A percentile compares a stretch with the other conserved stretches of the same genome.
Evolutionary conservation across 2,888 invertebrate species (phyloP).

Genomic region (Eueremaeus valkanovi): DNA sequence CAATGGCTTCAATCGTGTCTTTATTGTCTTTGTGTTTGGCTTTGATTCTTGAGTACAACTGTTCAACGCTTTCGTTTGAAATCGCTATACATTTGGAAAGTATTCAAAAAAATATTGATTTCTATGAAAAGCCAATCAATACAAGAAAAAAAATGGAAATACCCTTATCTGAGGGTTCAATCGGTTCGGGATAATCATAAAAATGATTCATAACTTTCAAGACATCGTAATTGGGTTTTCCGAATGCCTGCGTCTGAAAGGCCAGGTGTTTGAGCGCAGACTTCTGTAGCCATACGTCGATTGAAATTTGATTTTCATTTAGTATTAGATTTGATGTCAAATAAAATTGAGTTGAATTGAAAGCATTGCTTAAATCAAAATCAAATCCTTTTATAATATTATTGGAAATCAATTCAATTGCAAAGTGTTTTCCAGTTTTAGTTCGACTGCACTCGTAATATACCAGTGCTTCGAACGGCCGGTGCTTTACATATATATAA

Average conservation of each 20-base stretch:
- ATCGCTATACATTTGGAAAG: background rate
- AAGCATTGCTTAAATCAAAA: background rate
- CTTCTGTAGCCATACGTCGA: conserved; percentile 5
- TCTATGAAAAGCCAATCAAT: too few relatives aligned
- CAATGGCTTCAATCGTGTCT: background rate
- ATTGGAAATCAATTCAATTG: background rate
- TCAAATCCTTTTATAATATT: background rate
- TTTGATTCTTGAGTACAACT: conserved; percentile 20
- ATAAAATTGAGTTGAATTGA: background rate
- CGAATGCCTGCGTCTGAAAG: conserved; percentile 13
- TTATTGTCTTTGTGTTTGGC: conserved; percentile 19
- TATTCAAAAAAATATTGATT: background rate
- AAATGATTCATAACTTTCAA: conserved; percentile 12
- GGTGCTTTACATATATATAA: background rate
- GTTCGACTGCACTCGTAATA: conserved; percentile 24
- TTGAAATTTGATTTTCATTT: background rate
- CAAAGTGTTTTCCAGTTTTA: conserved; percentile 10
- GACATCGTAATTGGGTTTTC: background rate
- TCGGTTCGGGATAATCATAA: background rate
- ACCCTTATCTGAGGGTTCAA: background rate
- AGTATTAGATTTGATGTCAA: background rate
- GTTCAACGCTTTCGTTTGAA: conserved; percentile 3
- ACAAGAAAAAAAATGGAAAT: too few relatives aligned
- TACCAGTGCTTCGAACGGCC: background rate
- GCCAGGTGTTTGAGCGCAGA: background rate